These are phyloP conservation scores for Styela clava DNA, from an alignment of 23 tunicate species.

Conservation along the genomic window DNA sequence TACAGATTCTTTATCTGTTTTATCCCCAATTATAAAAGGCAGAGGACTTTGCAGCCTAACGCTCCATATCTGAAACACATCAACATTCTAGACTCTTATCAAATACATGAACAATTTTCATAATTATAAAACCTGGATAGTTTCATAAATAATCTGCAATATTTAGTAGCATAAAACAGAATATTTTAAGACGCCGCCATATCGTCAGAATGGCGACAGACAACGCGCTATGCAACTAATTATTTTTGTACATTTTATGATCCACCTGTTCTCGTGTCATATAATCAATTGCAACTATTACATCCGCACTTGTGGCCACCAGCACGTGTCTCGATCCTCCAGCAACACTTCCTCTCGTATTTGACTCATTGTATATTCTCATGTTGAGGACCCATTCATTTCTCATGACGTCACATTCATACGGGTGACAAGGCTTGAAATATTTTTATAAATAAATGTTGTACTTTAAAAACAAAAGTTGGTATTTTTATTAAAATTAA, in stretches of 20 bases:
- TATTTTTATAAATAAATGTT: background rate
- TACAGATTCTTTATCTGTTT: background rate
- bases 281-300: conserved; percentile 66
- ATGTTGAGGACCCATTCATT: conserved; percentile 64
- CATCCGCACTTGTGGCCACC: conserved; percentile 44
- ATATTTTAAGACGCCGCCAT: no score
- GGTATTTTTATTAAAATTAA: no score
- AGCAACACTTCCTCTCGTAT: background rate
- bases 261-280: conserved; percentile 37
- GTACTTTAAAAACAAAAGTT: background rate
- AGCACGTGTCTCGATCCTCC: conserved; percentile 30
- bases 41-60: conserved; percentile 3
- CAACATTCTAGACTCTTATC: no score
- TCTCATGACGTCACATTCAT: conserved; percentile 35
- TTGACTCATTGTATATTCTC: conserved; percentile 22
- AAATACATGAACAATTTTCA: no score
- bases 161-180: no score
- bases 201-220: no score
- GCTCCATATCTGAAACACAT: conserved; percentile 19
- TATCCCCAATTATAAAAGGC: background rate
- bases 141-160: no score
- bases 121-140: no score
- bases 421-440: conserved; percentile 54
- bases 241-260: no score
- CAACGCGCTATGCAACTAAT: no score